phyloP scores from a whole-genome alignment of 2,888 invertebrate species.

The Altica lythri region DNA sequence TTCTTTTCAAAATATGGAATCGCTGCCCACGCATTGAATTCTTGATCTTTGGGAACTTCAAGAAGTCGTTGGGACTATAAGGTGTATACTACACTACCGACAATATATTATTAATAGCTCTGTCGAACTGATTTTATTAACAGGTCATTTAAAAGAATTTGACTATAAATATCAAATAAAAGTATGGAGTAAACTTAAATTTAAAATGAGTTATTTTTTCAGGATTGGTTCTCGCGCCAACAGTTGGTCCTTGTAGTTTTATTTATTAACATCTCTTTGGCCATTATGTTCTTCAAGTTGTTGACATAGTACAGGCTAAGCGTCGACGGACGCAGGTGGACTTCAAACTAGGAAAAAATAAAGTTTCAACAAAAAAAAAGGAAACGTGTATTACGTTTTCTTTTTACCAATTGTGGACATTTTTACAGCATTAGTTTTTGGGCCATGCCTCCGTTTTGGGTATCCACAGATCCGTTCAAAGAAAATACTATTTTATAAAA shows the following conservation, averaged over 20 bases:
- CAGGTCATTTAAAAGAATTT: constrained; percentile 8
- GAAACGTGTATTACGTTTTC: constrained; percentile 32
- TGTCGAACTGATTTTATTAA: too few species aligned
- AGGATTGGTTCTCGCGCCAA: constrained; percentile 97
- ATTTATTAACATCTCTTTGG: constrained; percentile 92
- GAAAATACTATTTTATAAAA: neutral
- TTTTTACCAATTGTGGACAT: constrained; percentile 39
- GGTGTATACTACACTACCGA: too few species aligned
- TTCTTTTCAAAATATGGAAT: too few species aligned
- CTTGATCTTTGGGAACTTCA: too few species aligned
- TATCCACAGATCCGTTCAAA: constrained; percentile 1
- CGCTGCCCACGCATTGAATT: too few species aligned
- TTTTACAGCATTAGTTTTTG: constrained; percentile 26
- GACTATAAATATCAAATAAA: neutral
- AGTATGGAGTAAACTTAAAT: neutral
- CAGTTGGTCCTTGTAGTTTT: constrained; percentile 92
- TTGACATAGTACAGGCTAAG: constrained; percentile 82
- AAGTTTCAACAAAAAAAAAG: constrained; percentile 21
- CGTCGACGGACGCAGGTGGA: constrained; percentile 43
- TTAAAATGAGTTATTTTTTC: constrained; percentile 58
- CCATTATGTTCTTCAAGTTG: constrained; percentile 94
- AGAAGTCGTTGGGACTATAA: too few species aligned
- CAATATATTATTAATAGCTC: too few species aligned
- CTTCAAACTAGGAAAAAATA: constrained; percentile 8
- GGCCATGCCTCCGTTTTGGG: constrained; percentile 16